These are phyloP conservation scores for human (Homo sapiens) DNA, from an alignment of 2,113 vertebrate species.

Conservation along the genomic window DNA sequence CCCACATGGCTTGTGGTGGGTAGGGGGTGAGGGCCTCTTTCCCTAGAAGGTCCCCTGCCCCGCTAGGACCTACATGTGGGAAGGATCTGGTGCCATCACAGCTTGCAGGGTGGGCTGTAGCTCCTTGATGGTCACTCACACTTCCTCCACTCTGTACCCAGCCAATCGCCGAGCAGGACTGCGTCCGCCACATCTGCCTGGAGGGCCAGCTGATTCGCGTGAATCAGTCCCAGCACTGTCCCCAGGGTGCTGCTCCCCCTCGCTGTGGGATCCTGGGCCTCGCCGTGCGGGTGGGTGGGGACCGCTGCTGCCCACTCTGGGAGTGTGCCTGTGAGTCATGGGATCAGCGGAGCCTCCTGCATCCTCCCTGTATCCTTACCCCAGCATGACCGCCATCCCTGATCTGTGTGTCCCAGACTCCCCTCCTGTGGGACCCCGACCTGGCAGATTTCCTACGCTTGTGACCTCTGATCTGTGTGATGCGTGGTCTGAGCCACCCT, in stretches of 20 bases:
- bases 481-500: not conserved
- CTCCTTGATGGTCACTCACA: not conserved
- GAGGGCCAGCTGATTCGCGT: constrained; percentile 92
- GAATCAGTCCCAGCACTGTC: constrained; percentile 95
- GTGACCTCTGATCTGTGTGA: not conserved
- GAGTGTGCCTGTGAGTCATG: constrained; percentile 95
- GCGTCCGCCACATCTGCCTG: constrained; percentile 94
- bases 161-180: constrained; percentile 88
- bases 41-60: not conserved
- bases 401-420: not conserved
- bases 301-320: constrained; percentile 97
- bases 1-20: accelerated
- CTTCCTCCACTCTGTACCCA: constrained; percentile 60
- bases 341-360: accelerated
- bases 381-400: not conserved
- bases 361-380: not conserved
- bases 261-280: constrained; percentile 95
- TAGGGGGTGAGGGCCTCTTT: not conserved
- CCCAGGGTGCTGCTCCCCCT: constrained; percentile 86
- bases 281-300: constrained; percentile 90
- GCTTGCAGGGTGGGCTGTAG: too few species aligned
- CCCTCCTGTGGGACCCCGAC: not conserved
- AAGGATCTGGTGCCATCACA: not conserved
- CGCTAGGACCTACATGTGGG: not conserved
- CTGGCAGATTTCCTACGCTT: not conserved